Evolutionary conservation across 2,113 vertebrate genomes (phyloP).

Genomic region (Sebastes fasciatus): DNA sequence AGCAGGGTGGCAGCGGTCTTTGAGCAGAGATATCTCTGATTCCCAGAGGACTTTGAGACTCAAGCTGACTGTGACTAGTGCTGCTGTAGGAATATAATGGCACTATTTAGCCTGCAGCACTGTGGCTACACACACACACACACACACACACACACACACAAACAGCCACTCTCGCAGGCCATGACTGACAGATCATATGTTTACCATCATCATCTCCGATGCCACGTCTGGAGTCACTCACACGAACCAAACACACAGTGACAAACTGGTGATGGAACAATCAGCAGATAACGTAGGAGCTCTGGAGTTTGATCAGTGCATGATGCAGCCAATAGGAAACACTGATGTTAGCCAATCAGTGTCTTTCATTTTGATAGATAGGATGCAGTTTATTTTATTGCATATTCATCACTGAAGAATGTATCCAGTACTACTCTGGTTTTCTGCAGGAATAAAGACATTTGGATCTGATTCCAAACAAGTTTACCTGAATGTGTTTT

Average conservation of each 20-base stretch:
- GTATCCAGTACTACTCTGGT: not conserved
- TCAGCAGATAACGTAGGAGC: constrained; percentile 38
- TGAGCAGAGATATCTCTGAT: constrained; percentile 70
- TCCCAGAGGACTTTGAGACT: constrained; percentile 69
- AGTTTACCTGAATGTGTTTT: not conserved
- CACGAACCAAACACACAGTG: constrained; percentile 38
- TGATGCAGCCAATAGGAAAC: not conserved
- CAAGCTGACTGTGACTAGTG: constrained; percentile 64
- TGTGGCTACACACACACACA: constrained; percentile 48
- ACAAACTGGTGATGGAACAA: constrained; percentile 44
- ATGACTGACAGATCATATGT: constrained; percentile 78
- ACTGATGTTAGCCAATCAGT: not conserved
- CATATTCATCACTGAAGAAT: not conserved
- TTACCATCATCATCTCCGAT: constrained; percentile 66
- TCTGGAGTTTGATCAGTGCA: not conserved
- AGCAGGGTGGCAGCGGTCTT: constrained; percentile 61
- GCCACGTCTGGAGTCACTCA: constrained; percentile 52
- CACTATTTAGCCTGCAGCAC: constrained; percentile 76
- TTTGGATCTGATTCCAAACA: not conserved
- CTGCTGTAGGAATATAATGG: constrained; percentile 73
- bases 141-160: constrained; percentile 22
- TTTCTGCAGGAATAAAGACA: not conserved
- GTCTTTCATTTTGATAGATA: constrained; percentile 20
- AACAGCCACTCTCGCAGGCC: constrained; percentile 31
- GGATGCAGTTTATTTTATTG: constrained; percentile 14